Conservation (phyloP, 2,113 vertebrate genomes). For the Tauraco erythrolophus region DNA sequence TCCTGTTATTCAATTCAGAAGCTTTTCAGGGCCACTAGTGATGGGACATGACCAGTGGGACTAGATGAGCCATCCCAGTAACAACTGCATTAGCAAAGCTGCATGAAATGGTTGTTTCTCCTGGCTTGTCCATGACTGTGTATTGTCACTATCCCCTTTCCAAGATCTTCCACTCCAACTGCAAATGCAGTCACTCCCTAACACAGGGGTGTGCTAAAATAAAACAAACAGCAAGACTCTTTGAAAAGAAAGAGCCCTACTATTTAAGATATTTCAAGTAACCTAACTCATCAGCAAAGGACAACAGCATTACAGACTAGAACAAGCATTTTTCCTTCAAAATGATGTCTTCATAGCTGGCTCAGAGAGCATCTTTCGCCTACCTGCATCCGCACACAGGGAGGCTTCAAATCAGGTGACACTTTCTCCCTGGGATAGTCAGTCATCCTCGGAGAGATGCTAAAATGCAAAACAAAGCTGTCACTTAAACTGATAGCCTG, state of each 20-base stretch:
- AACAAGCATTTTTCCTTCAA: neutral
- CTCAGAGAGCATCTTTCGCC: neutral
- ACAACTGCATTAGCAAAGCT: neutral
- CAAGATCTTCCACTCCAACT: neutral
- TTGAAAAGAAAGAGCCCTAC: neutral
- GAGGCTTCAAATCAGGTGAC: neutral
- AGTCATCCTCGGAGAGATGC: neutral
- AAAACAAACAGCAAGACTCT: neutral
- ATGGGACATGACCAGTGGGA: neutral
- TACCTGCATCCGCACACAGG: neutral
- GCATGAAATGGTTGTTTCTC: neutral
- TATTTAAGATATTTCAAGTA: neutral
- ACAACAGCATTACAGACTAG: neutral
- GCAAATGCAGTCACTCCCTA: neutral
- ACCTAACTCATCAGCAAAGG: neutral
- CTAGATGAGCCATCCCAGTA: neutral
- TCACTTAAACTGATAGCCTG: neutral
- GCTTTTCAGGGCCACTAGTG: neutral
- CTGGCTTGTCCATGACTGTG: neutral
- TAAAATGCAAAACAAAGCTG: neutral
- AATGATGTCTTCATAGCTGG: accelerated
- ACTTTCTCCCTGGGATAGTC: neutral
- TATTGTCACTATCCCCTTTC: neutral
- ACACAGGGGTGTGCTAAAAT: neutral
- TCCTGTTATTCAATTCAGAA: neutral